Evolutionary conservation across 2,113 vertebrate genomes (phyloP), one percentile per base, ranked within the genome.

Genomic region (Nansenia antarctica): DNA sequence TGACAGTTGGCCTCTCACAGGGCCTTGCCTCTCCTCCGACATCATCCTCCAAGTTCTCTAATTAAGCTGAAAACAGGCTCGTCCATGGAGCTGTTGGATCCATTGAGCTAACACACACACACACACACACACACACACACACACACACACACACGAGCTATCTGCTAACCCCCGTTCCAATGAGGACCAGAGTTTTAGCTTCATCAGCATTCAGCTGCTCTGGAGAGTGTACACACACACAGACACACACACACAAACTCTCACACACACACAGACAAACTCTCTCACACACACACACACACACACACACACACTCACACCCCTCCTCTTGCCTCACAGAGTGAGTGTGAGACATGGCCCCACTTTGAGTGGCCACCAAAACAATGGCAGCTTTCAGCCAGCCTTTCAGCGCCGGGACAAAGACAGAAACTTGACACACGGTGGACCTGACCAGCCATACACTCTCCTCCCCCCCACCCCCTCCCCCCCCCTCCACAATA

Each of bases 321-420:
- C n/a, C n/a, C n/a, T n/a, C n/a, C n/a, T n/a, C n/a, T 61, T 32
- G 37, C 69, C 67, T 73, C 39, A 12, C 20, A 53, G 37, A 65
- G 59, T 61, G 32, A 67, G 57, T n/a, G n/a, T n/a, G n/a, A 71
- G 58, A 81, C 65, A 80, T 74, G 70, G 67, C 65, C 80, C 68
- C 66, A 60, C 79, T 77, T 80, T 71, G 80, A 83, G 74, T 76
- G 66, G 57, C 71, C 69, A 69, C 73, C 61, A 70, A 70, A 74
- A 87, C 88, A 88, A 86, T 61, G 68, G 76, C 76, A 72, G 79
- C 86, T 85, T 87, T 89, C 85, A 89, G 60, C 31, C 61, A 69
- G 24, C 35, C 72, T 79, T 80, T 85, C 76, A 81, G 70, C 65
- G 30, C 32, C 2, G 35, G 45, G 74, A 90, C 87, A 87, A 90